Evolutionary conservation across 1,140 invertebrate genomes (phyloP), one percentile per base, ranked within the genome.

Genomic region (Helicoverpa armigera): DNA sequence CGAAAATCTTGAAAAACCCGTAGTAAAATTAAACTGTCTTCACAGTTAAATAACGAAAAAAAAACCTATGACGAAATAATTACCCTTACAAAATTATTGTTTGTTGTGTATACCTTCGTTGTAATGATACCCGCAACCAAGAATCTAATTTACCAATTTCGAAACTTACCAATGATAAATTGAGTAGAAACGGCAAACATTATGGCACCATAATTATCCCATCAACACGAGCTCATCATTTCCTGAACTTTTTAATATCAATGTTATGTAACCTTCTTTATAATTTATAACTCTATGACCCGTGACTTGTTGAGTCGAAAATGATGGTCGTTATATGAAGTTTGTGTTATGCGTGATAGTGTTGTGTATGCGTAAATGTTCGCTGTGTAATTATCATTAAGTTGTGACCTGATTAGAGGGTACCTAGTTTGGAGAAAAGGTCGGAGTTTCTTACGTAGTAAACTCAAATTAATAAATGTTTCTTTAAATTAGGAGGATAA

Each of bases 121-220:
- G 35, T 43, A 5, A 43, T 43, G 35, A 43, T 43, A 43, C 5
- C 35, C 35, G 35, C 7, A 43, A 43, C 35, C 9, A 43, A 43
- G 4, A 43, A 43, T 43, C 35, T 43, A 43, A 43, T 43, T 63
- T 23, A 23, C 11, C 16, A 29, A 72, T 54, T 54, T 72, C 16
- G 14, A 35, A 23, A 60, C 1, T 75, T 61, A 13, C 9, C 10
- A 16, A 60, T 75, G 70, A 58, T 61, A 50, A 18, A 60, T 75
- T 35, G 70, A 31, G 48, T 35, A 74, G 72, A 74, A 74, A 56
- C 61, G 13, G 4, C 35, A 29, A 63, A 67, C 16, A 14, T 67
- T 16, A 63, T 35, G 35, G 11, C 35, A 67, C 63, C 63, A 61
- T 61, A 75, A 75, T 75, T 75, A 74, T 60, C 56, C 54, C 56